Base-by-base conservation (phyloP, 2,888 invertebrate species). In the Saturnia japonica region DNA sequence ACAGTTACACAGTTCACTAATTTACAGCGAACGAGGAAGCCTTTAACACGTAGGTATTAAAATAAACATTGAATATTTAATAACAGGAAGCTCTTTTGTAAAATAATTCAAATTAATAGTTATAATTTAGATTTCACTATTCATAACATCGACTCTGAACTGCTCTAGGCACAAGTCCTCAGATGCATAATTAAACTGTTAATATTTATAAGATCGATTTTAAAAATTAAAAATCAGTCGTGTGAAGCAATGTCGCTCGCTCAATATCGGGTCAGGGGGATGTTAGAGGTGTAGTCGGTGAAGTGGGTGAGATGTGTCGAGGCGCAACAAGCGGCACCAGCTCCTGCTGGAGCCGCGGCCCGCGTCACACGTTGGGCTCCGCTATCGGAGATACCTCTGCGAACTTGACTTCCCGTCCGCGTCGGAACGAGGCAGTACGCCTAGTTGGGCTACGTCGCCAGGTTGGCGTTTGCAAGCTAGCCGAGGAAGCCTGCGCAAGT, bases 321-420 rank as follows among this genome's bases (percentile, higher is more conserved):
- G 83, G 81, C 67, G 84, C 79, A 47, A 91, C 88, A 74, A 94
- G 94, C 91, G 94, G 94, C 91, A 92, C 93, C 91, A 94, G 94
- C 88, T 93, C 94, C 75, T 86, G 91, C 92, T 91, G 93, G 91
- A 83, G 93, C 93, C 93, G 91, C 92, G 85, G 92, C 93, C 89
- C 91, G 87, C 89, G 94, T 94, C 94, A 94, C 91, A 93, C 93
- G 72, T 82, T 82, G 69, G 91, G 89, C 79, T 88, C 88, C 45
- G 82, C 75, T 25, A 82, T 79, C 54, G 84, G 74, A 71, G 86
- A 74, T 74, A 85, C 82, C 85, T 94, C 94, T 68, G 93, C 94
- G 74, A 94, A 95, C 83, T 94, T 95, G 66, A 95, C 95, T 80
- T 95, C 95, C 68, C 94, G 88, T 54, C 89, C 90, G 76, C 93